phyloP scores from a whole-genome alignment of 92 coral and sea anemone species.

The Porites divaricata region DNA sequence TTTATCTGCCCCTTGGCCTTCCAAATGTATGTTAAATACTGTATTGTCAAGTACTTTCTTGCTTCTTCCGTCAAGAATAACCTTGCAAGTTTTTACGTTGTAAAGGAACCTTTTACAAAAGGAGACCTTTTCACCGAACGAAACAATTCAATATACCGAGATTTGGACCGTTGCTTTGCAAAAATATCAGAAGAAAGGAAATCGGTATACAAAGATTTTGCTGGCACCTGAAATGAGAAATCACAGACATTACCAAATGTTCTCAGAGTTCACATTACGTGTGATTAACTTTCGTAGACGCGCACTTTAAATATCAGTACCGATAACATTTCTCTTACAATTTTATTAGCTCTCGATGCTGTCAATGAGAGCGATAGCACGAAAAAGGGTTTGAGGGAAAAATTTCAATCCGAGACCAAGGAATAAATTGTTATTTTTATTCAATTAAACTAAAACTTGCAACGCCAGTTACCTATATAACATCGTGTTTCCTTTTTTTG shows the following conservation, averaged over 20 bases:
- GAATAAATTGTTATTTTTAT: too few relatives aligned
- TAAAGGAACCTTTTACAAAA: neutral
- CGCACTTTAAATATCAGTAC: neutral
- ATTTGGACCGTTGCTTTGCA: too few relatives aligned
- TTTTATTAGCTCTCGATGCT: slow-evolving; percentile 3
- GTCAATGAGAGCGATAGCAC: neutral
- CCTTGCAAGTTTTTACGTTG: neutral
- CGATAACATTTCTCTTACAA: neutral
- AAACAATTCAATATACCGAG: too few relatives aligned
- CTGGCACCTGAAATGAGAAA: neutral
- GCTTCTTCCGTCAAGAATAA: too few relatives aligned
- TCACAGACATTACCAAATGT: neutral
- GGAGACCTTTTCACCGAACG: neutral
- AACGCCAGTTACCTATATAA: neutral
- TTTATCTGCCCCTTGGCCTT: neutral
- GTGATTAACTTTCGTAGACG: neutral
- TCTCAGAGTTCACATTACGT: too few relatives aligned
- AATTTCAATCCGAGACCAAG: neutral
- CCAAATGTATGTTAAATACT: neutral
- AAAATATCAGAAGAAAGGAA: too few relatives aligned
- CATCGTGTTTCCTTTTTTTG: too few relatives aligned
- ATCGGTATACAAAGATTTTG: neutral
- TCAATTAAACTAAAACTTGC: neutral
- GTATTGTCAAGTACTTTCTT: too few relatives aligned
- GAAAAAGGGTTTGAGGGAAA: neutral